Evolutionary conservation across 2,797 vertebrate species (phyloP).

Genomic region (Thripadectes ignobilis): DNA sequence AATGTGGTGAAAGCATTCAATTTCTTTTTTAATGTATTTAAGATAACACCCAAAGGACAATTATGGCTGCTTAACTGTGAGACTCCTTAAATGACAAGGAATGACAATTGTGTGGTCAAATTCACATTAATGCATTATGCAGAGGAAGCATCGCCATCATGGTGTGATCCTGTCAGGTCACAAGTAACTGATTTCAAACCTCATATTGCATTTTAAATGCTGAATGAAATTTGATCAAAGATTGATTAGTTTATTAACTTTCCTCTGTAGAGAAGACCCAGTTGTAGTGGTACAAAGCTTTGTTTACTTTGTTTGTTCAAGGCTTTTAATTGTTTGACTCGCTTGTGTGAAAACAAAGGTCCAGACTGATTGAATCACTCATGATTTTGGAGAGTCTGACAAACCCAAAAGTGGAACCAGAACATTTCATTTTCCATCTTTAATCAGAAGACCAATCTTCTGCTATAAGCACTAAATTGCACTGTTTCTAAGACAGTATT

Average conservation of each 20-base stretch:
- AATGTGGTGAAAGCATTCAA: slow-evolving; percentile 68
- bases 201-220: not conserved
- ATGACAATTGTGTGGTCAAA: slow-evolving; percentile 61
- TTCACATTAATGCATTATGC: slow-evolving; percentile 17
- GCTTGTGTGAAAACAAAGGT: not conserved
- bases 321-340: not conserved
- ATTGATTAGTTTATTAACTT: not conserved
- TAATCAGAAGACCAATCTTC: not conserved
- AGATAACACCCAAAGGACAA: slow-evolving; percentile 70
- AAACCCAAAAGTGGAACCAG: not conserved
- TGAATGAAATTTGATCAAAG: not conserved
- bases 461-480: not conserved
- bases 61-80: slow-evolving; percentile 55
- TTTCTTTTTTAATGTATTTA: slow-evolving; percentile 70
- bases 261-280: not conserved
- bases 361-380: not conserved
- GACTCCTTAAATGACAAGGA: slow-evolving; percentile 53
- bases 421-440: not conserved
- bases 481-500: not conserved
- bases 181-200: not conserved
- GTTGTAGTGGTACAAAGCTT: not conserved
- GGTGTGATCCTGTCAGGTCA: not conserved
- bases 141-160: not conserved
- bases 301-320: not conserved
- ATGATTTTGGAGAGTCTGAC: not conserved